Base-by-base conservation (phyloP, 2,888 invertebrate genomes). In the Phasia obesa region DNA sequence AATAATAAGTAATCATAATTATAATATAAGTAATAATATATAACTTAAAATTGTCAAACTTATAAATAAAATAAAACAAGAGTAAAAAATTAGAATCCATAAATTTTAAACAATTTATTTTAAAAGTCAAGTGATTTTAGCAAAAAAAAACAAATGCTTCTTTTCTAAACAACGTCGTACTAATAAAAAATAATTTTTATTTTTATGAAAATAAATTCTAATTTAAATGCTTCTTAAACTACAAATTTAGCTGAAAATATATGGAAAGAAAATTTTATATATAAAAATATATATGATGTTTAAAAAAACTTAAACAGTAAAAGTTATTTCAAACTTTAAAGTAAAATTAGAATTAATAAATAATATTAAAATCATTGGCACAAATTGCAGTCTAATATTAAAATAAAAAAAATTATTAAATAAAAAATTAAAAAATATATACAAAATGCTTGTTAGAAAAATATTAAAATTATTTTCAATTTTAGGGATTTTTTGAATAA, bases 231-330 rank as follows among this genome's bases (percentile, higher is more conserved):
- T 79, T 42, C 85, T 87, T 87, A 87, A 84, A 88, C 73, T 88
- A 89, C 87, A 87, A 87, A 88, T 88, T 88, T 87, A 86, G 89
- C 89, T 89, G 89, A 88, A 89, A 89, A 86, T 89, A 89, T 88
- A 89, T 85, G 84, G 88, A 87, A 88, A 85, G 79, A 85, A 62
- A 67, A 83, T 55, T 77, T 81, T 55, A 47, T 47, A 71, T 62
- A 81, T n/a, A 42, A 67, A 73, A 79, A 75, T 69, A 69, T 69
- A 69, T 51, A 78, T 74, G 21, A 44, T 23, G 38, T 5, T 17
- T n/a, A 31, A 53, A 49, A 74, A 42, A 59, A 47, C 31, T 44
- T 70, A 73, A 44, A 49, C n/a, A 15, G 42, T 42, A 15, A 53
- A 73, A 38, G 9, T 4, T n/a, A n/a, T n/a, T 71, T 55, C 35